Percentiles rank a stretch among this genome's conserved stretches.
Conservation (phyloP, 2,797 vertebrate species). For the Liparis tanakae region DNA sequence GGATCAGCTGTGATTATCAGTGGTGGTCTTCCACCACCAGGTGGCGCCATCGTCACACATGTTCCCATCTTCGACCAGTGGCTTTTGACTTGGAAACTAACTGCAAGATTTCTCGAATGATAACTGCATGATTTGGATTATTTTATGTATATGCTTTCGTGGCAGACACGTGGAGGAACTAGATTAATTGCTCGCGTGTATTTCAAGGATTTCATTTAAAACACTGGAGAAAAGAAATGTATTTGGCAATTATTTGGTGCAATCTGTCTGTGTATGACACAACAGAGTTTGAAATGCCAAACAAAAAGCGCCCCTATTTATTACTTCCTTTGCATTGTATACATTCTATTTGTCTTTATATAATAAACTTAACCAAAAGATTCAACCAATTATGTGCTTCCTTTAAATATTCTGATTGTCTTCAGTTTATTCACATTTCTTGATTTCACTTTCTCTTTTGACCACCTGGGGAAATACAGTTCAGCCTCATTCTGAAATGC, state of each 20-base stretch:
- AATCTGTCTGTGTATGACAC: not conserved
- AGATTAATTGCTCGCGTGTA: not conserved
- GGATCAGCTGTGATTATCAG: slow-evolving; percentile 9
- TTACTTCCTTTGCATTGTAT: not conserved
- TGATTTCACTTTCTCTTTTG: not conserved
- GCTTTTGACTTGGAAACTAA: not conserved
- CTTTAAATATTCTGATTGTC: not conserved
- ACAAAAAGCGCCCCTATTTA: not conserved
- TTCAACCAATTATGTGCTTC: not conserved
- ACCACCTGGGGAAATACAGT: not conserved
- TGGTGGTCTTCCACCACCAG: not conserved
- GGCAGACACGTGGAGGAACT: not conserved
- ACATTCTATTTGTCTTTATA: not conserved
- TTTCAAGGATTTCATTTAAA: slow-evolving; percentile 15
- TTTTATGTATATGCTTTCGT: not conserved
- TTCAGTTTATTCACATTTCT: slow-evolving; percentile 1
- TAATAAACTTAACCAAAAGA: not conserved
- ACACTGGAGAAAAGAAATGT: not conserved
- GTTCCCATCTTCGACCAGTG: not conserved
- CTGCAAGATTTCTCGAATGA: not conserved
- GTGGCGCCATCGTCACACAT: not conserved
- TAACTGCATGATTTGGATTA: not conserved
- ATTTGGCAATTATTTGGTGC: not conserved
- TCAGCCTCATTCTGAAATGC: not conserved
- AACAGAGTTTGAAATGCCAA: not conserved